phyloP scores from a whole-genome alignment of 2,113 vertebrate species.

The Grallaria varia region DNA sequence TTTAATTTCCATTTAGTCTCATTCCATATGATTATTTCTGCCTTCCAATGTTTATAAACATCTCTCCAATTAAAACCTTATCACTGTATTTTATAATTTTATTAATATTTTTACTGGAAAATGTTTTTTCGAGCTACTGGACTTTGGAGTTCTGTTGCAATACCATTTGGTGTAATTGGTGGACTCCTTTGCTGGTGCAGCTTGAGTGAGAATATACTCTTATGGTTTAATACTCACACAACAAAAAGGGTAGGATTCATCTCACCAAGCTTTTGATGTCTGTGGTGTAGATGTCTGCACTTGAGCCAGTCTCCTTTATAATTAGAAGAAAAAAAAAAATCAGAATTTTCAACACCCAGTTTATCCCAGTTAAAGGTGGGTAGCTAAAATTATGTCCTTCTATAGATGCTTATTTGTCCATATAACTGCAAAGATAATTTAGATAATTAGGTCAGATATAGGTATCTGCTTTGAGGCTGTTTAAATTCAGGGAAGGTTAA shows the following conservation, averaged over 20 bases:
- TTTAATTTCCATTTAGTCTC: not conserved
- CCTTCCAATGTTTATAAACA: not conserved
- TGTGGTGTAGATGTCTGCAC: not conserved
- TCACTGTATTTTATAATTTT: not conserved
- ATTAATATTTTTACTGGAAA: not conserved
- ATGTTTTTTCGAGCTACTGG: not conserved
- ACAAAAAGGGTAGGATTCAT: not conserved
- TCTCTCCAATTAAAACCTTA: not conserved
- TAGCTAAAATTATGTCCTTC: not conserved
- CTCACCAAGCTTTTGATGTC: not conserved
- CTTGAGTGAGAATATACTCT: not conserved
- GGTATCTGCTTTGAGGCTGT: not conserved
- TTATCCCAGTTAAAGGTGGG: not conserved
- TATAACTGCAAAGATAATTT: not conserved
- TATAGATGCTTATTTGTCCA: not conserved
- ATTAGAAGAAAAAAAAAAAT: not conserved
- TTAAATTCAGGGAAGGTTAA: not conserved
- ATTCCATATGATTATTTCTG: not conserved
- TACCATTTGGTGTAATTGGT: not conserved
- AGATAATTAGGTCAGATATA: not conserved
- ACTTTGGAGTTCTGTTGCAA: not conserved
- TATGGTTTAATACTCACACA: not conserved
- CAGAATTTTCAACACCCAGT: not conserved
- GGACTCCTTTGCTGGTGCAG: not conserved
- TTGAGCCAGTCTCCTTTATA: not conserved